Conservation (phyloP, 2,888 invertebrate species). For the Oxyteleia sp. region DNA sequence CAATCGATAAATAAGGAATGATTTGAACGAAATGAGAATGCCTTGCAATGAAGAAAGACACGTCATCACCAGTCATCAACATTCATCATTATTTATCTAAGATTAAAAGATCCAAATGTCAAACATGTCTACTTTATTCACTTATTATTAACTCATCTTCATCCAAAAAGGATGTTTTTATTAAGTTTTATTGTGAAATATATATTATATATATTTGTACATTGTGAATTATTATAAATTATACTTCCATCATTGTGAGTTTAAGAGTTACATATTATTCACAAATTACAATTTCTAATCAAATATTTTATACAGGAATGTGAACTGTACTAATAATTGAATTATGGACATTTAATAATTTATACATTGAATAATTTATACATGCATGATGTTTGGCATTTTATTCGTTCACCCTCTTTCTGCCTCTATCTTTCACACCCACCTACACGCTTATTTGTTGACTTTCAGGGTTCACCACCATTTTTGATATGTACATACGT, state of each 20-base stretch:
- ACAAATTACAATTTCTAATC: too few species aligned
- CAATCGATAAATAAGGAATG: background rate
- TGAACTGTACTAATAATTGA: too few species aligned
- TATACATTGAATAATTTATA: too few species aligned
- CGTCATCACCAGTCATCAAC: background rate
- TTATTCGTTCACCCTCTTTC: background rate
- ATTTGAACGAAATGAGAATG: background rate
- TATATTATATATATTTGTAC: too few species aligned
- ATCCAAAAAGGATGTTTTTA: too few species aligned
- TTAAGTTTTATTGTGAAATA: background rate
- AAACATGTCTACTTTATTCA: background rate
- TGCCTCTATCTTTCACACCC: slow-evolving; percentile 21
- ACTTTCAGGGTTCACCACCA: slow-evolving; percentile 23
- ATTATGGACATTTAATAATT: background rate
- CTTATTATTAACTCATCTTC: too few species aligned
- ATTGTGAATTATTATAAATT: too few species aligned
- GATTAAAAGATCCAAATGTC: background rate
- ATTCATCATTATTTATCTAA: background rate
- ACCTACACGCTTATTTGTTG: slow-evolving; percentile 38
- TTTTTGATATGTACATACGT: slow-evolving; percentile 51
- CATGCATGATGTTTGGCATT: too few species aligned
- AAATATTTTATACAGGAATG: too few species aligned
- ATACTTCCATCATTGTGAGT: too few species aligned
- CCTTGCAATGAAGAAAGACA: background rate
- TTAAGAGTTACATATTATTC: too few species aligned